Evolutionary conservation across 2,797 vertebrate genomes (phyloP).

Genomic region (Spinus olivaceus): DNA sequence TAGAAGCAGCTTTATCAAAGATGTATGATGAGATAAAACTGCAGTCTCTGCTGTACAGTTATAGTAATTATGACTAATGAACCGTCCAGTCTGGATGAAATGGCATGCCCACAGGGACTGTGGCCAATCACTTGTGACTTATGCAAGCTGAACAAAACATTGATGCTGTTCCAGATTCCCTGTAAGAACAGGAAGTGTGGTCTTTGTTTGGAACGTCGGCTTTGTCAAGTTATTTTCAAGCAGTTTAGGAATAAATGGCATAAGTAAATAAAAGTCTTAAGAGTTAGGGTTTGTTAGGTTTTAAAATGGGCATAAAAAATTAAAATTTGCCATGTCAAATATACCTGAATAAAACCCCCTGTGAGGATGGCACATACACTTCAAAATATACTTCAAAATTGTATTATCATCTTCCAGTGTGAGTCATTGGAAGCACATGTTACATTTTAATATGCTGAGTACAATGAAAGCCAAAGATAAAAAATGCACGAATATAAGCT

Average conservation of each 20-base stretch:
- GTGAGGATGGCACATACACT: background rate
- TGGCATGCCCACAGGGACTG: slow-evolving; percentile 83
- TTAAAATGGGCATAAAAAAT: background rate
- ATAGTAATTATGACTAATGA: slow-evolving; percentile 93
- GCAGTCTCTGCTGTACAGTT: slow-evolving; percentile 85
- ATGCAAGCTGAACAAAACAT: slow-evolving; percentile 80
- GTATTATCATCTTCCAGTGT: background rate
- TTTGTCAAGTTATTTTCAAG: slow-evolving; percentile 32
- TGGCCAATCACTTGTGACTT: slow-evolving; percentile 86
- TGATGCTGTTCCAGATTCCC: slow-evolving; percentile 70
- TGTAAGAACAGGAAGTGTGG: slow-evolving; percentile 46
- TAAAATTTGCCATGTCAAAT: background rate
- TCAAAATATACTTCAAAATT: background rate
- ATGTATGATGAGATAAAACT: slow-evolving; percentile 84
- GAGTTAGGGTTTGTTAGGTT: background rate
- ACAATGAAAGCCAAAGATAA: background rate
- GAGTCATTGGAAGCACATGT: background rate
- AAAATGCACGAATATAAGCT: background rate
- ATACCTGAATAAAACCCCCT: background rate
- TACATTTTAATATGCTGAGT: background rate
- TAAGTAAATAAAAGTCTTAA: background rate
- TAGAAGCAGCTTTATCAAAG: slow-evolving; percentile 81
- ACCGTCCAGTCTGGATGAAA: slow-evolving; percentile 92
- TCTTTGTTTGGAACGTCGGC: slow-evolving; percentile 57
- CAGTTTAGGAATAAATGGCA: background rate